Conservation (phyloP, 2,797 vertebrate species). For the Acropternis orthonyx region DNA sequence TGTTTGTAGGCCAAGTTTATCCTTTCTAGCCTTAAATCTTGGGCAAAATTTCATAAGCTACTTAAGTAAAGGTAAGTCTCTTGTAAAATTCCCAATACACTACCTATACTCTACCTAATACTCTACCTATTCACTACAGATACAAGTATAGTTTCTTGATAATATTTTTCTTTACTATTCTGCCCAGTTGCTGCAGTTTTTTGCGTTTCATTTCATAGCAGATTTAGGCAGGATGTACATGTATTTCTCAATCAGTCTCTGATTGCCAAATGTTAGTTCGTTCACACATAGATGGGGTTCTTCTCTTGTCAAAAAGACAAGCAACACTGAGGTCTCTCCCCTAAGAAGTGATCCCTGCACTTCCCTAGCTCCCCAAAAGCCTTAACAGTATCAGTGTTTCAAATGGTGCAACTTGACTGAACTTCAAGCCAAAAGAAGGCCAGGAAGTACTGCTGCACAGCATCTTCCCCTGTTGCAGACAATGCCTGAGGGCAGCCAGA, state of each 20-base stretch:
- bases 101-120: background rate
- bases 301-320: background rate
- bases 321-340: background rate
- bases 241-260: background rate
- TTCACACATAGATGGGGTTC: background rate
- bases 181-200: background rate
- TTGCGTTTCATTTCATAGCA: background rate
- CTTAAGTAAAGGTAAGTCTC: background rate
- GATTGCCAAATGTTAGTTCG: background rate
- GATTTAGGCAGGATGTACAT: background rate
- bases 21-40: background rate
- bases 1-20: background rate
- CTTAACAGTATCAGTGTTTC: background rate
- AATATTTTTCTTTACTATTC: background rate
- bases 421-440: background rate
- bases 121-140: background rate
- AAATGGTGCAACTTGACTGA: background rate
- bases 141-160: background rate
- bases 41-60: background rate
- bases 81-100: background rate
- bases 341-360: background rate
- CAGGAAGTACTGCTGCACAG: conserved; percentile 8
- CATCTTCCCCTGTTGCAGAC: background rate
- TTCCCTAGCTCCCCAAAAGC: background rate
- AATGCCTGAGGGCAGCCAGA: background rate